Base-by-base conservation (phyloP, 2,797 vertebrate genomes). In the Gouania willdenowi region DNA sequence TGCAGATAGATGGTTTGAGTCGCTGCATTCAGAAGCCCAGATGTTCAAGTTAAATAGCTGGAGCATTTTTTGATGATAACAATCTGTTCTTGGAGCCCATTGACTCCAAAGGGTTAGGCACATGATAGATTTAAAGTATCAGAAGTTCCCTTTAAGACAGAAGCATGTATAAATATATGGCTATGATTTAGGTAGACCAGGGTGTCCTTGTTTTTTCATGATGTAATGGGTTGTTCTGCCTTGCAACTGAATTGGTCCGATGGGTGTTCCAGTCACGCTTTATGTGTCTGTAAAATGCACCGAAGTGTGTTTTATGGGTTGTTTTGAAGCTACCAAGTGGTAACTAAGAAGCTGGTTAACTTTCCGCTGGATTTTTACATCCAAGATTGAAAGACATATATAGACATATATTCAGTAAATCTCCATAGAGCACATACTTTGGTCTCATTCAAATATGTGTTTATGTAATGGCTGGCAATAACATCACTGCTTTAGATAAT, bases 221-320 rank as follows among this genome's bases (percentile, higher is more conserved):
- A 71, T 59, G 64, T 62, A 79, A 58, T 66, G 47, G 56, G 35
- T 41, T 46, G 53, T 70, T 71, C 66, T 53, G 40, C 47, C 58
- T 51, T 61, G 52, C 52, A 47, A 31, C 6, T 46, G 45, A 66
- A 59, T 13, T 34, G 34, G 48, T 58, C 58, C 41, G 11, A 18
- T 34, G 44, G 50, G 38, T 43, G 49, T 61, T 47, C 41, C 41
- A 46, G 16, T 17, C 26, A 13, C 46, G 48, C 52, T 65, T 66
- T 58, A 75, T 71, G 37, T 61, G 48, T 66, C 52, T 33, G 41
- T 71, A 56, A 73, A 71, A 16, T 46, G 45, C 58, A 67, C 29
- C 26, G 57, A 57, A 21, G 56, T 66, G 49, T 53, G 54, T 62
- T 75, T 77, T 66, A 75, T 72, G 49, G 39, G 34, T 61, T 77